Percentiles rank a stretch among this genome's conserved stretches.
phyloP scores from a whole-genome alignment of 2,113 vertebrate species.

The cattle (Bos taurus) region ARS-UCD2.0 NC_037352.1:27975501-27976000 shows the following conservation, averaged over 20 bases:
- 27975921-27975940: slow-evolving; percentile 88
- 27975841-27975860: slow-evolving; percentile 88
- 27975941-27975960: slow-evolving; percentile 89
- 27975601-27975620: too few species aligned
- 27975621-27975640: not conserved
- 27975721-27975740: not conserved
- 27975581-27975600: not conserved
- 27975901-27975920: slow-evolving; percentile 93
- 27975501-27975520: not conserved
- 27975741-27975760: not conserved
- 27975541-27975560: not conserved
- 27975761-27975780: not conserved
- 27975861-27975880: slow-evolving; percentile 95
- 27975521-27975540: not conserved
- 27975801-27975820: accelerated
- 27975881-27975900: slow-evolving; percentile 94
- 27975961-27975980: slow-evolving; percentile 95
- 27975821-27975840: accelerated
- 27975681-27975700: not conserved
- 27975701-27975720: not conserved
- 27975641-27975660: accelerated
- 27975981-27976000: slow-evolving; percentile 95
- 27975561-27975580: accelerated
- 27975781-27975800: not conserved
- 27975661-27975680: accelerated